These are phyloP conservation scores for Watsonalla cultraria DNA, from an alignment of 2,888 invertebrate species.

Conservation along the genomic window DNA sequence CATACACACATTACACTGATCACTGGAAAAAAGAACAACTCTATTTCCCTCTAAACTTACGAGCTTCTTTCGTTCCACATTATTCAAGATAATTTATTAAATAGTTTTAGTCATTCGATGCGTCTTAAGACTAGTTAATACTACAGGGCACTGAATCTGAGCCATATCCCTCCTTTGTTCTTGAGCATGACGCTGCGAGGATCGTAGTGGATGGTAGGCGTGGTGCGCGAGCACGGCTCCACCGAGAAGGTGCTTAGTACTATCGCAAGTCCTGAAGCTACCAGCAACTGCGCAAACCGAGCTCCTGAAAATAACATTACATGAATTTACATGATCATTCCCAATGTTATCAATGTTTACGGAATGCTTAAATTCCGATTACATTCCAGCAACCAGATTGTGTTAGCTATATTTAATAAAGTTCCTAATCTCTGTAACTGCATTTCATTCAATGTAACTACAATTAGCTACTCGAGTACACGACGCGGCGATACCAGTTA, in stretches of 20 bases:
- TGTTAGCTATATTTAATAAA: too few species aligned
- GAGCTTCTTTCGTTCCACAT: neutral
- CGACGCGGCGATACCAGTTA: too few species aligned
- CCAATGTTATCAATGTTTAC: too few species aligned
- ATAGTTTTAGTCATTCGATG: neutral
- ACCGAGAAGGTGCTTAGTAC: constrained; percentile 49
- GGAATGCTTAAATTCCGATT: too few species aligned
- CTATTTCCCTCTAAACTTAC: neutral
- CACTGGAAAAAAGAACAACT: neutral
- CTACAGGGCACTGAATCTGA: constrained; percentile 43
- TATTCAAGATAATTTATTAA: neutral
- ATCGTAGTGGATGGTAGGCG: constrained; percentile 58
- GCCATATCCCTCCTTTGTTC: constrained; percentile 69
- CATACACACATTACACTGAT: neutral
- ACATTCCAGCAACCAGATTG: too few species aligned
- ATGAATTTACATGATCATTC: neutral
- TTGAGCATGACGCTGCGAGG: constrained; percentile 69
- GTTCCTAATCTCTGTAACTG: too few species aligned
- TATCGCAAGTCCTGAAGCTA: constrained; percentile 53
- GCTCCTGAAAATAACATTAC: constrained; percentile 39
- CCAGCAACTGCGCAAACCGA: constrained; percentile 63
- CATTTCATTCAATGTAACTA: too few species aligned
- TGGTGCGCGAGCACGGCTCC: constrained; percentile 60
- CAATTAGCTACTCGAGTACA: too few species aligned
- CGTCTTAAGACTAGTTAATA: constrained; percentile 1